Base-by-base conservation (phyloP, 2,888 invertebrate species). In the Choristoneura rosaceana region DNA sequence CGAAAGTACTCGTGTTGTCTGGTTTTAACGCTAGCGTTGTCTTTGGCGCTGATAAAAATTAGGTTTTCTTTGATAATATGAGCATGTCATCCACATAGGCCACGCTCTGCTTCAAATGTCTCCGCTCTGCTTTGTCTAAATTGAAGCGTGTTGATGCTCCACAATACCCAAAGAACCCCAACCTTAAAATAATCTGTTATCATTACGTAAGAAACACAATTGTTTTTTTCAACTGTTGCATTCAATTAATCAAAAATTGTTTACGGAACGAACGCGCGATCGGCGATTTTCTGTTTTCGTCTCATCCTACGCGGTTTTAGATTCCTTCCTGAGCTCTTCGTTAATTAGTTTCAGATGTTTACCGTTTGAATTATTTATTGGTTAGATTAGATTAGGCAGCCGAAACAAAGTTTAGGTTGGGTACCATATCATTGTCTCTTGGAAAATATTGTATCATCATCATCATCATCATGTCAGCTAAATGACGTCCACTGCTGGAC, bases 251-350 rank as follows among this genome's bases (percentile, higher is more conserved):
- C 63, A 50, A 9, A 0, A 3, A 7, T 50, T 64, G 47, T 64
- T 64, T 64, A 64, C 34, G 63, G 63, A 50, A 63, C 45, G 45
- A 17, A n/a, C 25, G n/a, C 47, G 33, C n/a, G 63, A 50, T 50
- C 47, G n/a, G 47, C 33, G 45, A n/a, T 47, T 17, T 64, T 15
- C 47, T 33, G 50, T 50, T 64, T 17, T 33, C 33, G 59, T 45
- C n/a, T 64, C 47, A 14, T 47, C 63, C 63, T 33, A 63, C 63
- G 34, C 63, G 10, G 4, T 47, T 50, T 25, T 45, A 62, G 45
- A 45, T 25, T 55, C 17, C 25, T 50, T 64, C 14, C 63, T 50
- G 63, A 33, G n/a, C 58, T 3, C 3, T 59, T 59, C 34, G 59
- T 3, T 59, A 25, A 25, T 55, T 59, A 59, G 34, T 59, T 59